Conservation (phyloP, 2,113 vertebrate genomes). For the Pelecanoides urinatrix region DNA sequence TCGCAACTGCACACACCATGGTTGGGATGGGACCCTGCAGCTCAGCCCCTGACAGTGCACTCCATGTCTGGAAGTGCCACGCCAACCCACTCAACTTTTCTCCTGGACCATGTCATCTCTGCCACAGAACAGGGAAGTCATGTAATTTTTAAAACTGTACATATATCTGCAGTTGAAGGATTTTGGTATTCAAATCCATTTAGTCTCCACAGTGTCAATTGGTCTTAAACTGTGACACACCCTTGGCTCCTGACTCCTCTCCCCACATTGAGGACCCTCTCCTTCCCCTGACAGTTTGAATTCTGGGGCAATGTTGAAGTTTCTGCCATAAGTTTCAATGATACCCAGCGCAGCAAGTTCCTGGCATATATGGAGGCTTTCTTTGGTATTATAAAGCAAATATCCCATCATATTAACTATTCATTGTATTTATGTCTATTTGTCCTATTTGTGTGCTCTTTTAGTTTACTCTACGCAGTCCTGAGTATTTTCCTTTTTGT, state of each 20-base stretch:
- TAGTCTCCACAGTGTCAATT: neutral
- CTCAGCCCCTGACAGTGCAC: no score
- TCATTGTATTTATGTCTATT: neutral
- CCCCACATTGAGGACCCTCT: neutral
- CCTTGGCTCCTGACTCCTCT: neutral
- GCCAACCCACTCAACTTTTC: neutral
- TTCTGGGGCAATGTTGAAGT: neutral
- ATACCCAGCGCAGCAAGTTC: neutral
- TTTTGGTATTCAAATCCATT: neutral
- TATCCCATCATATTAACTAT: neutral
- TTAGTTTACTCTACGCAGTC: neutral
- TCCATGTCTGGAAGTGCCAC: accelerated
- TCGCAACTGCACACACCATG: neutral
- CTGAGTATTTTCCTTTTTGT: neutral
- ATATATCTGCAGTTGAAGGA: neutral
- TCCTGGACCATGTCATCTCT: neutral
- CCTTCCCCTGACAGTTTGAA: neutral
- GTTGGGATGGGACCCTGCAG: neutral
- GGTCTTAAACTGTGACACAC: neutral
- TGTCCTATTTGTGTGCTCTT: neutral
- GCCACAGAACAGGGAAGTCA: neutral
- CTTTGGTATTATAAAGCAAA: neutral
- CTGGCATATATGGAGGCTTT: neutral
- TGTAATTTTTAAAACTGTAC: neutral
- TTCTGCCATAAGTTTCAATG: neutral